A percentile compares a stretch with the other conserved stretches of the same genome.
Evolutionary conservation across 2,888 invertebrate species (phyloP).

Genomic region (Crepidodera aurea): DNA sequence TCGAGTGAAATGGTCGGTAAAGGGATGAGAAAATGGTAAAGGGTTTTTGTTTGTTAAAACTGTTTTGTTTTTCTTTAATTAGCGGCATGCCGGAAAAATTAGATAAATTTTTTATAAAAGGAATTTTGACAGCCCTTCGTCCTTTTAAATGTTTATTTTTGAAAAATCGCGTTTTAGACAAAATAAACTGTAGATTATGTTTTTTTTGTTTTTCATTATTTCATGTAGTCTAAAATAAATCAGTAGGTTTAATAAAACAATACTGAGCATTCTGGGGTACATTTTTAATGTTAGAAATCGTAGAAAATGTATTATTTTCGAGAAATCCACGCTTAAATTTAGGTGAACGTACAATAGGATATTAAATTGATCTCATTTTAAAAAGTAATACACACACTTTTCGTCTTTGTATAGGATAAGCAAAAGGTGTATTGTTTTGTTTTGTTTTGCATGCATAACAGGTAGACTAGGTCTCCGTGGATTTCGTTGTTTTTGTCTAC

Average conservation of each 20-base stretch:
- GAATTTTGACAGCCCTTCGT: not conserved
- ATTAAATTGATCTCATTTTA: too few relatives aligned
- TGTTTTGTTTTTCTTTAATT: conserved; percentile 29
- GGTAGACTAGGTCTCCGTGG: not conserved
- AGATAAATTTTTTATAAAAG: not conserved
- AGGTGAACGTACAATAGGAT: too few relatives aligned
- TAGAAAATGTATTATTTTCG: too few relatives aligned
- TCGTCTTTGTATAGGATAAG: not conserved
- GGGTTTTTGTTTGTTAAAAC: conserved; percentile 24
- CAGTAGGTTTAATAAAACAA: too few relatives aligned
- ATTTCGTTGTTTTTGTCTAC: conserved; percentile 2
- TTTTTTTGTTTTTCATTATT: too few relatives aligned
- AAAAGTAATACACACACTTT: not conserved
- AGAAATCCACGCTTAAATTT: too few relatives aligned
- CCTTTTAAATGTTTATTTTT: too few relatives aligned
- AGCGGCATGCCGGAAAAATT: conserved; percentile 12
- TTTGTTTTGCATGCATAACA: conserved; percentile 2
- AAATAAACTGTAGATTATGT: too few relatives aligned
- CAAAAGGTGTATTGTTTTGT: not conserved
- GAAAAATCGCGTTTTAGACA: too few relatives aligned
- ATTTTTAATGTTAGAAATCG: too few relatives aligned
- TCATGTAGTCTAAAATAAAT: too few relatives aligned
- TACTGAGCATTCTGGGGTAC: too few relatives aligned
- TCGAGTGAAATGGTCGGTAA: conserved; percentile 15
- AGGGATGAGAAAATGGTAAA: conserved; percentile 23